Evolutionary conservation across 2,888 invertebrate genomes (phyloP), one percentile per base, ranked within the genome.

Genomic region (Rhimphoctona megacephalus): DNA sequence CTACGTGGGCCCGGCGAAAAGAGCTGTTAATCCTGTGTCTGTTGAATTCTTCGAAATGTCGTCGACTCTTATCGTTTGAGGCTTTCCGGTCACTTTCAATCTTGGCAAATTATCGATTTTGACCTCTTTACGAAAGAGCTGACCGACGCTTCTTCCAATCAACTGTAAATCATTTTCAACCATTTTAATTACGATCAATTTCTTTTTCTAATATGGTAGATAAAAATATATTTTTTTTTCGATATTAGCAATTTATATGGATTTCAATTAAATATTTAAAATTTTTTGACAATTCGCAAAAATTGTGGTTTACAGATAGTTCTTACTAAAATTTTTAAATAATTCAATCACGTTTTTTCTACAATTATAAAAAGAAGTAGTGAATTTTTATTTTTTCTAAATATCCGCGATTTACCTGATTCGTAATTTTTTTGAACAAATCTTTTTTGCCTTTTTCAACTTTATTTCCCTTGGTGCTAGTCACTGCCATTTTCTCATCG

Each of bases 401-500:
- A 74, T 4, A 14, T 22, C 4, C 19, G 14, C 22, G 33, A 49
- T 43, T 69, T 43, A 97, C 97, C 95, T 97, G 96, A 86, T 96
- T 96, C 11, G 98, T 98, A 90, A 98, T 96, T 94, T 98, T 98
- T 95, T 97, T 98, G 94, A 98, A 98, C 74, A 98, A 95, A 93
- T 99, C 98, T 90, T 98, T 98, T 94, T 98, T 98, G 90, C 97
- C 97, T 93, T 98, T 98, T 93, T 98, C 98, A 67, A 97, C 96
- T 94, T 98, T 97, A 92, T 97, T 96, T 78, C 97, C 97, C 91
- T 97, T 97, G 89, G 96, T 95, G 22, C 96, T 96, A 78, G 95
- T 95, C 43, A 96, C 95, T 0, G 96, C 95, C 93, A 98, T 96
- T 93, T 97, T 97, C 92, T 98, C 98, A 94, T 98, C 98, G 84